Percentiles rank a stretch among this genome's conserved stretches.
phyloP scores from a whole-genome alignment of 2,888 invertebrate species.

The Drosophila engyochracea region DNA sequence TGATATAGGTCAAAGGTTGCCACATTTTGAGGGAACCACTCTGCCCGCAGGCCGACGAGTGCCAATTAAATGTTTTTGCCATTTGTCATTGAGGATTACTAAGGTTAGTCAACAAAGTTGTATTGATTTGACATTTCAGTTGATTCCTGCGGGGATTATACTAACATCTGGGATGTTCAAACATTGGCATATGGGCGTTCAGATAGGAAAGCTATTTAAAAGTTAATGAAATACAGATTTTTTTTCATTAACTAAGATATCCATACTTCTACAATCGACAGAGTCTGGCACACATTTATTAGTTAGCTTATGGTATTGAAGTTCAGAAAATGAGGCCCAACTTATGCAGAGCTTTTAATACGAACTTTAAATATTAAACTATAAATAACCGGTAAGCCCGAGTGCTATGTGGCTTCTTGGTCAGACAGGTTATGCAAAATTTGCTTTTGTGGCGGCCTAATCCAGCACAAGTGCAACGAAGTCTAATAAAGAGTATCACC shows the following conservation, averaged over 20 bases:
- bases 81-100: constrained; percentile 72
- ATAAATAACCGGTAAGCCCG: not conserved
- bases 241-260: not conserved
- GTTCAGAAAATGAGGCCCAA: not conserved
- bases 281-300: not conserved
- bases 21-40: constrained; percentile 15
- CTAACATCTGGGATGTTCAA: not conserved
- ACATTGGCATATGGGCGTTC: not conserved
- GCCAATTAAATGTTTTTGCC: constrained; percentile 55
- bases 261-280: not conserved
- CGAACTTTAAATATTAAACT: constrained; percentile 3
- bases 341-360: not conserved
- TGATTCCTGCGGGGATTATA: constrained; percentile 6
- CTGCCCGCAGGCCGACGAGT: constrained; percentile 19
- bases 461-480: constrained; percentile 21
- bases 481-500: constrained; percentile 35
- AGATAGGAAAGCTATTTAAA: constrained; percentile 29
- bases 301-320: not conserved
- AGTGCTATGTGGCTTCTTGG: constrained; percentile 2
- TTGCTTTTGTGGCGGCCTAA: constrained; percentile 9
- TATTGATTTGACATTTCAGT: constrained; percentile 66
- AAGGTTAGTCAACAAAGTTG: constrained; percentile 45
- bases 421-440: constrained; percentile 30
- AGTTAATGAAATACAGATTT: too few species aligned
- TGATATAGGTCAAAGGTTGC: constrained; percentile 54